These are phyloP conservation scores for Gadopsis bispinosus DNA, from an alignment of 2,797 vertebrate genomes.

Conservation along the genomic window DNA sequence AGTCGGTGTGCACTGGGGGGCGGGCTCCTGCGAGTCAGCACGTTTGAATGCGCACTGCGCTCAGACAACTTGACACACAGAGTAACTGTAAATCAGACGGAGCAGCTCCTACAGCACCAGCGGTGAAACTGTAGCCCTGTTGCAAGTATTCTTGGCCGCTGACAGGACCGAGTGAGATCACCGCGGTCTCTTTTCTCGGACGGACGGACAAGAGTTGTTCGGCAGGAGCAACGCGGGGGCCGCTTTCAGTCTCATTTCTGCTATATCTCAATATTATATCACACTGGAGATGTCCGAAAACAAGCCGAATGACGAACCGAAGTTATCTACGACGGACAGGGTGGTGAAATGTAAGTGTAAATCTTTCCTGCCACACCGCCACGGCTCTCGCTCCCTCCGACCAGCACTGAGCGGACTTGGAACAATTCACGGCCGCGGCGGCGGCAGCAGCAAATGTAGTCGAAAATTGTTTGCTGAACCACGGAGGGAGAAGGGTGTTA, in stretches of 20 bases:
- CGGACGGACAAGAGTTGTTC: constrained; percentile 79
- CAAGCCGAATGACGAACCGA: constrained; percentile 95
- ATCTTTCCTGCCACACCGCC: constrained; percentile 12
- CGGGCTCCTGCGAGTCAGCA: constrained; percentile 57
- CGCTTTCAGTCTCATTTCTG: constrained; percentile 74
- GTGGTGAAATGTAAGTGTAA: constrained; percentile 94
- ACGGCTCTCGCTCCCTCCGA: constrained; percentile 20
- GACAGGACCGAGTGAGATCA: constrained; percentile 82
- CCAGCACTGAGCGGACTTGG: constrained; percentile 33
- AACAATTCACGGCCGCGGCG: constrained; percentile 43
- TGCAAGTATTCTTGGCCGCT: constrained; percentile 86
- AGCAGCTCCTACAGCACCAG: constrained; percentile 80
- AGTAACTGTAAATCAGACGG: constrained; percentile 86
- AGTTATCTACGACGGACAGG: constrained; percentile 98
- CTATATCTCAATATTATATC: constrained; percentile 74
- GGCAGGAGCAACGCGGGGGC: constrained; percentile 76
- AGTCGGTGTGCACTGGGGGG: constrained; percentile 27
- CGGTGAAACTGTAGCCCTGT: constrained; percentile 83
- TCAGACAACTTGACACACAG: constrained; percentile 80
- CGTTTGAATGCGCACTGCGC: constrained; percentile 65
- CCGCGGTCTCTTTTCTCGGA: constrained; percentile 78
- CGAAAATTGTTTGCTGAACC: constrained; percentile 60
- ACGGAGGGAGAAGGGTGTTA: constrained; percentile 85
- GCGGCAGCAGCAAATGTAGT: constrained; percentile 44
- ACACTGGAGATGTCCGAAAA: constrained; percentile 97